Conservation (phyloP, 2,888 invertebrate genomes). For the Zonitis immaculata region DNA sequence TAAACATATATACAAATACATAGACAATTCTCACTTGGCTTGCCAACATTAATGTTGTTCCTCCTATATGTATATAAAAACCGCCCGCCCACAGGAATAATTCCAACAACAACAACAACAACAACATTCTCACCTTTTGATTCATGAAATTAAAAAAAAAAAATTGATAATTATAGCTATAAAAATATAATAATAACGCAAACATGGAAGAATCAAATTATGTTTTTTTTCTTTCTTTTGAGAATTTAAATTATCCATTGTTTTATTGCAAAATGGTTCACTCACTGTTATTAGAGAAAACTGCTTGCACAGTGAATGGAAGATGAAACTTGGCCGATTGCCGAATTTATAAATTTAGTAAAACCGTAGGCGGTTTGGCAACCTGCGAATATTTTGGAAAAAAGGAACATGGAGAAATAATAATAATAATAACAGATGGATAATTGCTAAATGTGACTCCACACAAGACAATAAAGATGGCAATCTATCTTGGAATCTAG, state of each 20-base stretch:
- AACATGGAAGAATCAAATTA: no score
- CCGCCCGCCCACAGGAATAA: constrained; percentile 15
- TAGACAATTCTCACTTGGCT: neutral
- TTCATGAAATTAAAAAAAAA: no score
- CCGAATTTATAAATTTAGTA: constrained; percentile 52
- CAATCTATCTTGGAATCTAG: neutral
- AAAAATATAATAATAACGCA: no score
- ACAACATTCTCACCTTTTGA: constrained; percentile 3
- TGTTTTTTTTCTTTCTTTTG: no score
- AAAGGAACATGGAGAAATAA: constrained; percentile 43
- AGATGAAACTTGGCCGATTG: constrained; percentile 50
- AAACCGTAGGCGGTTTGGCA: constrained; percentile 51
- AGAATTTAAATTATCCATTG: no score
- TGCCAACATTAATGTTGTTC: neutral
- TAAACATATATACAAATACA: neutral
- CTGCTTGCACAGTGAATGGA: constrained; percentile 52
- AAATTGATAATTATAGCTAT: no score
- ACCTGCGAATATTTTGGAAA: constrained; percentile 47
- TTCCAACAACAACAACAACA: constrained; percentile 1
- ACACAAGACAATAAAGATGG: neutral
- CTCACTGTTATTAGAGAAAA: constrained; percentile 28
- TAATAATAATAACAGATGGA: constrained; percentile 50
- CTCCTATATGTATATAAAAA: neutral
- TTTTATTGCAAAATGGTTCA: no score
- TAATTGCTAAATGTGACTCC: constrained; percentile 37